Evolutionary conservation across 2,113 vertebrate species (phyloP), one percentile per base, ranked within the genome.

Genomic region (Ia io): DNA sequence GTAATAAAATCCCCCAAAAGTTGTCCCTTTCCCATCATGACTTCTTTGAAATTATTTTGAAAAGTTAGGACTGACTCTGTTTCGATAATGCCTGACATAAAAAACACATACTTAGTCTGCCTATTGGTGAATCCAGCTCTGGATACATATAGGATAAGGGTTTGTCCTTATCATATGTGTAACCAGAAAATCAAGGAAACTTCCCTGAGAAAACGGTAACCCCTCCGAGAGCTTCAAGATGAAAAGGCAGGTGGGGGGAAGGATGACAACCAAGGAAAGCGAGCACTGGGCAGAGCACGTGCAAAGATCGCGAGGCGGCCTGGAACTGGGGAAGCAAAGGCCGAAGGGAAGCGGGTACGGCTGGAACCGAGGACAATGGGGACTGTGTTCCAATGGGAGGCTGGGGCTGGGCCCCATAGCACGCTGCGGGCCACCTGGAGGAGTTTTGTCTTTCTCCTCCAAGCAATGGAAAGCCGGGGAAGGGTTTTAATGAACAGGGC

Each of bases 311-410:
- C 74, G 70, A 1, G 18, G 88, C 47, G 56, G 49, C 73, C 20
- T 10, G 37, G 12, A 37, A 13, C 37, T 42, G 13, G 28, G 44
- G 42, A 4, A 67, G 40, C 17, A 2, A 1, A 47, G 22, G 59
- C 44, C 2, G 2, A 4, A 87, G 76, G 44, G 44, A 85, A 35
- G 12, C 0, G 0, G 7, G 30, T 44, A 22, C 35, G 53, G 2
- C 70, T 70, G 49, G n/a, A n/a, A 20, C 23, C 4, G 30, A 73
- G 6, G 74, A 76, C 28, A 78, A 22, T 10, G 14, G 77, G 28
- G n/a, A 5, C 23, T 10, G 1, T 77, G 49, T 76, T 51, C 5
- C 1, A 22, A 37, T 14, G 44, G 30, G 12, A 42, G 10, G 59
- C 13, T 0, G 42, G 13, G 20, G 22, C 20, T 70, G 28, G 42